These are phyloP conservation scores for Charadrius vociferus DNA, from an alignment of 2,113 vertebrate genomes.

Conservation along the genomic window DNA sequence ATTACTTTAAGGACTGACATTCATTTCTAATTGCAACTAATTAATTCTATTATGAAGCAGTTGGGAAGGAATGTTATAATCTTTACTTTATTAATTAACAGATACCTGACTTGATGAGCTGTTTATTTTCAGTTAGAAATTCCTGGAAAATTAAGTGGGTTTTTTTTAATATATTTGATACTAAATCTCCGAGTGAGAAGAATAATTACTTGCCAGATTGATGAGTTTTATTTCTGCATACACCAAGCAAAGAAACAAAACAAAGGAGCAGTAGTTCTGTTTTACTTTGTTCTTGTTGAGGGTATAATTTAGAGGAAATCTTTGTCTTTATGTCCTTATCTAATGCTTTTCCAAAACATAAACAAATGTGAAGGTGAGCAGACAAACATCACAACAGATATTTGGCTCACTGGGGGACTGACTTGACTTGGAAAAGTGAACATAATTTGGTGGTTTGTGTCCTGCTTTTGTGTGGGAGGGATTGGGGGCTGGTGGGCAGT, in stretches of 20 bases:
- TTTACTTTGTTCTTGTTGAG: neutral
- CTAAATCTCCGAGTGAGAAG: neutral
- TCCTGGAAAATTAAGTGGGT: neutral
- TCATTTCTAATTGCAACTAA: neutral
- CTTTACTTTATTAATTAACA: neutral
- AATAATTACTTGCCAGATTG: neutral
- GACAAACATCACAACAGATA: neutral
- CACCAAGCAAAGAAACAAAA: neutral
- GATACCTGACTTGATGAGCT: neutral
- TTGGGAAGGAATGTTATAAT: neutral
- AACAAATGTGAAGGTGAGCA: neutral
- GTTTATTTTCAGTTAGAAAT: neutral
- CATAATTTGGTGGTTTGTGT: neutral
- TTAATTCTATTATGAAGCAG: neutral
- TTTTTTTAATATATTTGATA: neutral
- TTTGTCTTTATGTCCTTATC: neutral
- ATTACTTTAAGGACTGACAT: neutral
- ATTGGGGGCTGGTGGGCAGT: neutral
- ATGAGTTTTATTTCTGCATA: neutral
- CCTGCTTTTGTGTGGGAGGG: neutral
- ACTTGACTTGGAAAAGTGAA: neutral
- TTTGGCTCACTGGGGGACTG: neutral
- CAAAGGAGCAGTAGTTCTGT: neutral
- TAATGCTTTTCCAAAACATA: neutral
- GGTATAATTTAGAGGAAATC: neutral